Base-by-base conservation (phyloP, 2,797 vertebrate species). In the Mastacembelus armatus region DNA sequence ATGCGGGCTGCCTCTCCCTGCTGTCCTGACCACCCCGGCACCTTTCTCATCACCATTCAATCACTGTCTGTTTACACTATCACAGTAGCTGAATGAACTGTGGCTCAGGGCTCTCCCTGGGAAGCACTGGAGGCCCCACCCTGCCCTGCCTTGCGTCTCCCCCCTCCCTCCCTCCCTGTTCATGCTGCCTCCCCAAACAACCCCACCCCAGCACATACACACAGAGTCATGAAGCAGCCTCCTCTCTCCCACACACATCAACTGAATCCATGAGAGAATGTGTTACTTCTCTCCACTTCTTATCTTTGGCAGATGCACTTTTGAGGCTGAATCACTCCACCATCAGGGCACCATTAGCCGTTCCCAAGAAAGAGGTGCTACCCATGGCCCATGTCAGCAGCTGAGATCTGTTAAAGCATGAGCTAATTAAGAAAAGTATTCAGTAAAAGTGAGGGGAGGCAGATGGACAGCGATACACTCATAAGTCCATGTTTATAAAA, bases 51-150 rank as follows among this genome's bases (percentile, higher is more conserved):
- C 89, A 87, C 84, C 90, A 92, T 91, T 92, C 91, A 94, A 92
- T 93, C 92, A 91, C 84, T 91, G 92, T 90, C 80, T 93, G 93
- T 93, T 94, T 93, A 93, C 92, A 92, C 92, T 92, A 80, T 89
- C 88, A 85, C 83, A 71, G 78, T 60, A 78, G 80, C 85, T 93
- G 90, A 94, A 92, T 92, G 91, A 86, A 80, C 70, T 69, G 47
- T 29, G 45, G 88, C 88, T 90, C 85, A 71, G 83, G 86, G 86
- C 89, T 88, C 92, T 89, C 89, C 90, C 80, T 91, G 91, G 90
- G 91, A 92, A 92, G 84, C 87, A 81, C 42, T 43, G 77, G 36
- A 74, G 74, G 83, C 80, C 79, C 85, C 77, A 56, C 85, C 86
- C 83, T 42, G 67, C 82, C 81, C 74, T 64, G 61, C 84, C 77